Conservation (phyloP, 2,888 invertebrate genomes). For the Tetragonisca angustula region DNA sequence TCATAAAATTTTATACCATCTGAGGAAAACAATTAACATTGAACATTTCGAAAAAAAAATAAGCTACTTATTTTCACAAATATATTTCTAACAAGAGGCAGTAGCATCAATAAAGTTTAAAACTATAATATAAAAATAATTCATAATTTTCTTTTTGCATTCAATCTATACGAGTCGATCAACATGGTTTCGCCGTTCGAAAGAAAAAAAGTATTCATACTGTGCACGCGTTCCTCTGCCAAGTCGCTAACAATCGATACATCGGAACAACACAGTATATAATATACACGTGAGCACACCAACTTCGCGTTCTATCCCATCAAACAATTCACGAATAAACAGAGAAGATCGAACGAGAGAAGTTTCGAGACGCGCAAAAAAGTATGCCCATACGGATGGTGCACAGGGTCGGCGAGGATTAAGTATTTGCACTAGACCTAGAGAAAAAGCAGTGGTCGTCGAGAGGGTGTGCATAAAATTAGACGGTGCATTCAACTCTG, state of each 20-base stretch:
- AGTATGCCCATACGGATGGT: constrained; percentile 3
- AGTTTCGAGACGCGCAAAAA: constrained; percentile 9
- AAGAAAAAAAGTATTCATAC: background rate
- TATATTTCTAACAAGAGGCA: background rate
- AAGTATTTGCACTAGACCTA: constrained; percentile 75
- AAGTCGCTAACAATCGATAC: constrained; percentile 2
- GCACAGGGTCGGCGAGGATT: constrained; percentile 44
- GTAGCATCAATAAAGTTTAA: background rate
- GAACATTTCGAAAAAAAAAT: background rate
- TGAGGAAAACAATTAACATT: background rate
- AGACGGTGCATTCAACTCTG: constrained; percentile 78
- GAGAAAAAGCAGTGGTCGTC: constrained; percentile 65
- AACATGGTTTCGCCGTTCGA: background rate
- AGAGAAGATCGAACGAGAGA: background rate
- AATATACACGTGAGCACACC: too few species aligned
- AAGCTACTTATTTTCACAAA: background rate
- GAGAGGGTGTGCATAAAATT: constrained; percentile 71
- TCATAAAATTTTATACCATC: too few species aligned
- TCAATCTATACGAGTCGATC: background rate
- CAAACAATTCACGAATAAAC: background rate
- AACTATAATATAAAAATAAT: background rate
- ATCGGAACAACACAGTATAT: background rate
- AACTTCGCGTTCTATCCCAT: too few species aligned
- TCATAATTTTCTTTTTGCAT: background rate
- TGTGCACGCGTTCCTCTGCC: background rate